Conservation (phyloP, 1,140 invertebrate genomes). For the Aphis craccivora region DNA sequence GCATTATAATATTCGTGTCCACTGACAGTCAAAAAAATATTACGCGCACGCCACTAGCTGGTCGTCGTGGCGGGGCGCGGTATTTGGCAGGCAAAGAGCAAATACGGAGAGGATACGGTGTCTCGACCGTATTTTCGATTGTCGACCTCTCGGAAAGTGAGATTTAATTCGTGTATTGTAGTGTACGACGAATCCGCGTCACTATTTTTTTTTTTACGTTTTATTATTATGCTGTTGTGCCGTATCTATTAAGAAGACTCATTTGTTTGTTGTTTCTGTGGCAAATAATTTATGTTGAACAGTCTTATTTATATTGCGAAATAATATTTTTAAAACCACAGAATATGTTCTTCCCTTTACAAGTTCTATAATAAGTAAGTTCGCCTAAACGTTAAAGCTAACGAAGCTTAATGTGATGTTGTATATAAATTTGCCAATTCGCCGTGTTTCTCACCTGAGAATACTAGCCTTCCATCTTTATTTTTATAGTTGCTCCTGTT, state of each 20-base stretch:
- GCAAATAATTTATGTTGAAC: not conserved
- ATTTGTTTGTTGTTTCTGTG: not conserved
- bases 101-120: not conserved
- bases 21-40: not conserved
- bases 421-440: not conserved
- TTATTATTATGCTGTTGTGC: not conserved
- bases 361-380: not conserved
- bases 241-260: not conserved
- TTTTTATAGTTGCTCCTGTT: not conserved
- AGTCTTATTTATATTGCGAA: not conserved
- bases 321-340: not conserved
- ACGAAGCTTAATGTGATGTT: not conserved
- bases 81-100: not conserved
- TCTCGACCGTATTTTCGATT: conserved; percentile 1
- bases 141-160: not conserved
- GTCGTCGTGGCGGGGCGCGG: not conserved
- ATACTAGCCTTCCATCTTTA: too few relatives aligned
- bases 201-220: not conserved
- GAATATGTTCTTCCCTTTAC: not conserved
- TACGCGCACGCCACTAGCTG: not conserved
- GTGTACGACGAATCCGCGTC: not conserved
- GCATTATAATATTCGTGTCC: not conserved
- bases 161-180: not conserved
- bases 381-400: not conserved
- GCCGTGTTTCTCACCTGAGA: too few relatives aligned